Conservation (phyloP, 2,888 invertebrate species). For the Luffia ferchaultella region DNA sequence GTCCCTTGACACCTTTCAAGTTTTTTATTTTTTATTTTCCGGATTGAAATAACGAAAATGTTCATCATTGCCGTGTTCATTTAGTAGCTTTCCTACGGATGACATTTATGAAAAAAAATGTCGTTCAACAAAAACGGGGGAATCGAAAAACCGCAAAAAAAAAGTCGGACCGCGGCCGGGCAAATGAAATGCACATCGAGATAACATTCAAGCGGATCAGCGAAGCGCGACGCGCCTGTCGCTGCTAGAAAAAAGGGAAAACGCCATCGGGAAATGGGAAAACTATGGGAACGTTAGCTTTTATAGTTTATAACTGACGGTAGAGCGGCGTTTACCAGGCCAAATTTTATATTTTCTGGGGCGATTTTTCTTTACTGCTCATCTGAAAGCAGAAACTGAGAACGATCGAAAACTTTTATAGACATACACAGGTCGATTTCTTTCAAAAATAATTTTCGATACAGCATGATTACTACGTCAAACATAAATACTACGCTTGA, state of each 20-base stretch:
- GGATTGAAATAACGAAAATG: too few species aligned
- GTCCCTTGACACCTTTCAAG: too few species aligned
- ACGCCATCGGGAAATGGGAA: background rate
- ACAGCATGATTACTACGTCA: background rate
- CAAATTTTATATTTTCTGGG: background rate
- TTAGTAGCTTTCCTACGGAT: background rate
- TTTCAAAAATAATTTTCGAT: background rate
- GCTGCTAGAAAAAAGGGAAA: background rate
- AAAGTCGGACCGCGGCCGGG: background rate
- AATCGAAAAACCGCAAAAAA: background rate
- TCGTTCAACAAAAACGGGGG: background rate
- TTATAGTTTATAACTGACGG: background rate
- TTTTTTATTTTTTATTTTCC: too few species aligned
- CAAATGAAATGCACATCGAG: background rate
- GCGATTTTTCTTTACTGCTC: background rate
- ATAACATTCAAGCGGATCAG: slow-evolving; percentile 2
- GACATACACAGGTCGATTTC: background rate
- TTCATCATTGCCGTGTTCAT: too few species aligned
- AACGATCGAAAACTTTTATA: background rate
- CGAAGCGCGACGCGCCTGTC: slow-evolving; percentile 2
- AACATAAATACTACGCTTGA: background rate
- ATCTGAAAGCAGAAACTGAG: background rate
- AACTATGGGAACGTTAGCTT: background rate
- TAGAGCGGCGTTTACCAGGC: too few species aligned
- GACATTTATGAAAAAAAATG: background rate